These are phyloP conservation scores for Myripristis murdjan DNA, from an alignment of 2,797 vertebrate species.

Conservation along the genomic window DNA sequence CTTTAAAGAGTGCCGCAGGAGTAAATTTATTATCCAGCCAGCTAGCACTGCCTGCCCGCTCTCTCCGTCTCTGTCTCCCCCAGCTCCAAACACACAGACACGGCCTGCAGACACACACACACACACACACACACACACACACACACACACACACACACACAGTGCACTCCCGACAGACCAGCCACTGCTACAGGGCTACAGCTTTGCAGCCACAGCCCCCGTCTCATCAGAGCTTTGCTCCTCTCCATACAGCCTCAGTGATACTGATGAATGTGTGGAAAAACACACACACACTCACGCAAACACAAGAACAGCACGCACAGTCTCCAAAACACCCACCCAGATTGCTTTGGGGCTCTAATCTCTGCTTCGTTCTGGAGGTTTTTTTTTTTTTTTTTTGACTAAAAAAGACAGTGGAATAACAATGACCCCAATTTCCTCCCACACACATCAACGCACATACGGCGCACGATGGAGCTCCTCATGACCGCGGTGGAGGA, in stretches of 20 bases:
- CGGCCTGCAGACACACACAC: conserved; percentile 79
- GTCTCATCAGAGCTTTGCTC: conserved; percentile 56
- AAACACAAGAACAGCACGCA: conserved; percentile 30
- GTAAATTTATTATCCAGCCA: conserved; percentile 84
- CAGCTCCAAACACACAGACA: conserved; percentile 68
- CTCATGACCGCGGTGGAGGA: conserved; percentile 21
- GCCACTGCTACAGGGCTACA: conserved; percentile 77
- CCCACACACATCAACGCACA: conserved; percentile 57
- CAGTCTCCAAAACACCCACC: conserved; percentile 42
- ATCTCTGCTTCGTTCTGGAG: conserved; percentile 54
- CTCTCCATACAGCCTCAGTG: conserved; percentile 50
- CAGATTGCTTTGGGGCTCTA: conserved; percentile 61
- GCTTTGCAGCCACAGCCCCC: conserved; percentile 56
- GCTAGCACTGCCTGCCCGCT: conserved; percentile 63
- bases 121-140: too few relatives aligned
- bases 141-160: conserved; percentile 60
- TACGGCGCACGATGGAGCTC: conserved; percentile 5
- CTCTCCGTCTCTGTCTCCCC: conserved; percentile 69
- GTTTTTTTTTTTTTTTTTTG: too few relatives aligned
- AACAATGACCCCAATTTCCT: conserved; percentile 69
- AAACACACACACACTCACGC: conserved; percentile 34
- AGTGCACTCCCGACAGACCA: conserved; percentile 78
- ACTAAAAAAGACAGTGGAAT: conserved; percentile 52
- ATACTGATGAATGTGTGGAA: conserved; percentile 62
- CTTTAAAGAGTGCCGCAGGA: conserved; percentile 85